Evolutionary conservation across 2,113 vertebrate genomes (phyloP), one percentile per base, ranked within the genome.

Genomic region (Galemys pyrenaicus): DNA sequence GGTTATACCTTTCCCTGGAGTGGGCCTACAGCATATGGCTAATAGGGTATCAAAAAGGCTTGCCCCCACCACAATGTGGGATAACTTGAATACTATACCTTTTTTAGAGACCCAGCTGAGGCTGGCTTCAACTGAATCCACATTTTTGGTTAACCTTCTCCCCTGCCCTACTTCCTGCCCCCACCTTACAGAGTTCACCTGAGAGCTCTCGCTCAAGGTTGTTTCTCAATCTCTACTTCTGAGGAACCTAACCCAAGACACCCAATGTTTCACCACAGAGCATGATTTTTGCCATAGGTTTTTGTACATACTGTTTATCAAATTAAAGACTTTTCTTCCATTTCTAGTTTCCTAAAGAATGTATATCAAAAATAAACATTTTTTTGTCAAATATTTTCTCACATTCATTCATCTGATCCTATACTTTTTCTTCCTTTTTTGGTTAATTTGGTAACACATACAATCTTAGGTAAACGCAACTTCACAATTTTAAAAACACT

Each of bases 381-480:
- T 15, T n/a, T 93, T 75, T 58, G 37, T 51, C 28, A 84, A 64
- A 22, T 9, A 11, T 58, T 62, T 56, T 22, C 37, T 19, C 46
- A n/a, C 11, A 51, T 51, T 82, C 67, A 68, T 51, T 80, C 19
- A 37, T 74, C 60, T 41, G 37, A 84, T 17, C 35, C 62, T 16
- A 19, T 15, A 13, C 32, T 51, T 41, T 74, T 65, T 39, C 44
- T 24, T 20, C 54, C 77, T 44, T 68, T 41, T 78, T 73, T 89
- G 32, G 51, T 41, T 87, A 89, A 79, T 30, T 19, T 54, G 22
- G 37, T 74, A 58, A 87, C 19, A 77, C 41, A 35, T 35, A 80
- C 15, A 93, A 68, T 88, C 58, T 82, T 89, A 37, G 30, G 87
- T 81, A 87, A 92, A 82, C 54, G 13, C 24, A 68, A 92, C 12